A percentile compares a stretch with the other conserved stretches of the same genome.
These are phyloP conservation scores for Rhipidura dahli DNA, from an alignment of 2,113 vertebrate genomes.

Conservation along the genomic window DNA sequence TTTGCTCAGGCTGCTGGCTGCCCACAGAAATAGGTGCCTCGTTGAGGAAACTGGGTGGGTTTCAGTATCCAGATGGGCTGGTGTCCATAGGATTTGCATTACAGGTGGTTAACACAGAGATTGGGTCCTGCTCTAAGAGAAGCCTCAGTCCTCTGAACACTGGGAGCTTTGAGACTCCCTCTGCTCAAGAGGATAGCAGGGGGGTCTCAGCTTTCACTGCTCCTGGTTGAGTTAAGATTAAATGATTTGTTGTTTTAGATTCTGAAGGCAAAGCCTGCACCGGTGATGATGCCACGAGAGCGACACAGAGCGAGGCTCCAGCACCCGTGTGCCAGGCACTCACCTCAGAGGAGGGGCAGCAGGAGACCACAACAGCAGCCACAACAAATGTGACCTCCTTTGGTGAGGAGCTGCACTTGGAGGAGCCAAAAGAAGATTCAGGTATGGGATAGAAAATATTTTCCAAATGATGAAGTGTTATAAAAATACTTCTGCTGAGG, in stretches of 20 bases:
- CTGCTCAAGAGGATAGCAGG: background rate
- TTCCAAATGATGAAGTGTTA: background rate
- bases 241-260: constrained; percentile 63
- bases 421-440: constrained; percentile 65
- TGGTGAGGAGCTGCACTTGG: constrained; percentile 50
- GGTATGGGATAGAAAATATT: constrained; percentile 48
- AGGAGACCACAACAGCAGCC: constrained; percentile 22
- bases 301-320: constrained; percentile 41
- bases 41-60: background rate
- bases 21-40: background rate
- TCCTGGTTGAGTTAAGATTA: background rate
- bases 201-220: background rate
- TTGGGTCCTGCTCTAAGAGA: background rate
- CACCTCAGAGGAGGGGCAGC: constrained; percentile 47
- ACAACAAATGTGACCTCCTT: constrained; percentile 8
- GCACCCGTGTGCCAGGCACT: constrained; percentile 54
- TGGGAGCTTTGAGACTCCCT: background rate
- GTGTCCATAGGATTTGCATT: background rate
- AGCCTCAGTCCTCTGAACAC: background rate
- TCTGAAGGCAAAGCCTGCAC: constrained; percentile 64
- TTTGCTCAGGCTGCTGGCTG: background rate
- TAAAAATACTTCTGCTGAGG: background rate
- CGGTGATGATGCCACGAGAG: constrained; percentile 34
- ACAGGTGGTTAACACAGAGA: background rate
- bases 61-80: background rate